Evolutionary conservation across 2,888 invertebrate species (phyloP).

Genomic region (Melipona bicolor): DNA sequence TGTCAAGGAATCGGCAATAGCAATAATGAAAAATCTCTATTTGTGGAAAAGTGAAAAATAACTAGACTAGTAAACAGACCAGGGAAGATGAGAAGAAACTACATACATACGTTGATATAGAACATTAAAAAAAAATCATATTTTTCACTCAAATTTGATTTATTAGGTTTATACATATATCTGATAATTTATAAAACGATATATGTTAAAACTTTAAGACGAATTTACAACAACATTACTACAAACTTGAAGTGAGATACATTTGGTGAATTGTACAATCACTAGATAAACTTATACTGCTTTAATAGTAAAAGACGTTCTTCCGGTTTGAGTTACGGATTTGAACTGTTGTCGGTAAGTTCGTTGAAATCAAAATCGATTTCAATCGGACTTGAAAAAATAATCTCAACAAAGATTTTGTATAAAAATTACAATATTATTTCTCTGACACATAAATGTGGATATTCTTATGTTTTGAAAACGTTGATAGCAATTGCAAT

Average conservation of each 20-base stretch:
- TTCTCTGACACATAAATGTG: not conserved
- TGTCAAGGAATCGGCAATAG: not conserved
- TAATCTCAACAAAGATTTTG: not conserved
- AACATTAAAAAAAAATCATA: not conserved
- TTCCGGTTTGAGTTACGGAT: slow-evolving; percentile 72
- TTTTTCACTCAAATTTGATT: not conserved
- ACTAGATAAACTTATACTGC: slow-evolving; percentile 1
- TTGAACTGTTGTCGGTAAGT: slow-evolving; percentile 73
- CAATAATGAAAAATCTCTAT: not conserved
- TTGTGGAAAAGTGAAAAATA: not conserved
- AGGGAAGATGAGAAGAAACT: not conserved
- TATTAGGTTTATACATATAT: not conserved
- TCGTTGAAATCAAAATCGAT: slow-evolving; percentile 61
- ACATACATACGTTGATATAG: not conserved
- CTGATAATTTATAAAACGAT: not conserved
- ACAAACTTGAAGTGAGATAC: not conserved
- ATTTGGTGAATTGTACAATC: not conserved
- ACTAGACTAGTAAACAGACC: slow-evolving; percentile 6
- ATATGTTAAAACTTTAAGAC: not conserved
- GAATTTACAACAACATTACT: not conserved
- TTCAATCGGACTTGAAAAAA: slow-evolving; percentile 52
- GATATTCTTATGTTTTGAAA: slow-evolving; percentile 3
- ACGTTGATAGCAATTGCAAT: not conserved
- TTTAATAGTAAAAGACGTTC: slow-evolving; percentile 36
- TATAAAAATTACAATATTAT: not conserved